Evolutionary conservation across 2,113 vertebrate species (phyloP).

Genomic region (Cyanocitta stelleri): DNA sequence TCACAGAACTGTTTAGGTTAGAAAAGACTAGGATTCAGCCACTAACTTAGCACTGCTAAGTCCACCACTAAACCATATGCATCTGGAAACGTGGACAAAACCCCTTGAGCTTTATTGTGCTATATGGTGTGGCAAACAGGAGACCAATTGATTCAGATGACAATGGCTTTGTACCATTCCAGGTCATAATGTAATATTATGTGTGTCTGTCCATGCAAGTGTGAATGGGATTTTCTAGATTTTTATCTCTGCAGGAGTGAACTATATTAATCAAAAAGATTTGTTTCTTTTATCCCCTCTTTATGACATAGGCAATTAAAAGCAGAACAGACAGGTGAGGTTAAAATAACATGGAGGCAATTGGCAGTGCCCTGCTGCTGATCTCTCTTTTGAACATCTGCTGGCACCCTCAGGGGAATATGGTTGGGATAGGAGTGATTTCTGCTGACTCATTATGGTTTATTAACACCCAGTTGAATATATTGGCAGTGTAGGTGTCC

Average conservation of each 20-base stretch:
- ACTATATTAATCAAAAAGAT: background rate
- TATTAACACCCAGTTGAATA: constrained; percentile 38
- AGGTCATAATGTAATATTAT: background rate
- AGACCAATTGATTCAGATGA: background rate
- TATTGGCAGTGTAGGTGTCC: background rate
- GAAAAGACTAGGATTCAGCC: background rate
- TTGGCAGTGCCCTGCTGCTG: background rate
- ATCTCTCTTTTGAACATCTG: constrained; percentile 25
- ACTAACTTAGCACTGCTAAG: background rate
- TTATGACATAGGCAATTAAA: background rate
- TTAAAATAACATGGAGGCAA: background rate
- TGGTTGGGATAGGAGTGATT: background rate
- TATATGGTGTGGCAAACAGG: background rate
- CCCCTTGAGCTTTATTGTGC: background rate
- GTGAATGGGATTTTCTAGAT: background rate
- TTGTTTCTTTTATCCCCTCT: background rate
- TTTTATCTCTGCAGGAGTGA: background rate
- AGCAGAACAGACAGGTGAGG: background rate
- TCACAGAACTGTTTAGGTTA: background rate
- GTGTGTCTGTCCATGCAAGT: background rate
- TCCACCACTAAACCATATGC: background rate
- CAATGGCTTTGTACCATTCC: background rate
- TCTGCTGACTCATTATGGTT: constrained; percentile 38
- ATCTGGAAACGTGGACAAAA: background rate
- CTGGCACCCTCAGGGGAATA: background rate